A percentile compares a stretch with the other conserved stretches of the same genome.
Conservation (phyloP, 2,888 invertebrate genomes). For the Cryptocephalus moraei region DNA sequence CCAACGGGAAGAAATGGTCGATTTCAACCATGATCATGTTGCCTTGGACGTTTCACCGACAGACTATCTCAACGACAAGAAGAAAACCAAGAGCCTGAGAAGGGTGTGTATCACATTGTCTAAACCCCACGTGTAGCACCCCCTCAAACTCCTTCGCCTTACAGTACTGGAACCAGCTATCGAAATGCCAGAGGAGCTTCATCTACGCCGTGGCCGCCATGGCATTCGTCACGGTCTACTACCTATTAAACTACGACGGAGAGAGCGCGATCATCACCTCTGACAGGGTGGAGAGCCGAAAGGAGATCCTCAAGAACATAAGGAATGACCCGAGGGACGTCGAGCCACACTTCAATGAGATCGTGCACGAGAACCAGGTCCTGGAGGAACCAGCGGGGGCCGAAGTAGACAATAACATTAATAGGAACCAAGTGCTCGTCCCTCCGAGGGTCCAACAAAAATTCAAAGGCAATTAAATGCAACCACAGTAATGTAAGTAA, state of each 20-base stretch:
- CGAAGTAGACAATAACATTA: constrained; percentile 19
- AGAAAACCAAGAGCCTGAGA: constrained; percentile 21
- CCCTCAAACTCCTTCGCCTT: constrained; percentile 27
- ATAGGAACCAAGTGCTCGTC: constrained; percentile 25
- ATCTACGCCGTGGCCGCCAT: constrained; percentile 53
- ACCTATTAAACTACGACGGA: constrained; percentile 45
- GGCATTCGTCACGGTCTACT: constrained; percentile 47
- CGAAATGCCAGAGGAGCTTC: constrained; percentile 71
- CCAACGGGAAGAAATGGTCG: constrained; percentile 9
- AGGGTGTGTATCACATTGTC: constrained; percentile 18
- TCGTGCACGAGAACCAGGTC: constrained; percentile 33
- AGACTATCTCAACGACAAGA: constrained; percentile 14
- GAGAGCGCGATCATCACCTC: constrained; percentile 23
- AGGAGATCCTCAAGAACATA: constrained; percentile 26
- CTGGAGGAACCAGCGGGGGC: constrained; percentile 38
- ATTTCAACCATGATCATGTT: constrained; percentile 19
- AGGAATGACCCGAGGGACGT: constrained; percentile 26
- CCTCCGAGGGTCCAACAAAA: constrained; percentile 23
- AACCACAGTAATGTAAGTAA: neutral
- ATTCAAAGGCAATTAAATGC: constrained; percentile 22
- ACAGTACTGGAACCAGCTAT: constrained; percentile 79
- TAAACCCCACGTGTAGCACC: neutral
- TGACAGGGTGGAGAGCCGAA: constrained; percentile 3
- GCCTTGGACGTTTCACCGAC: constrained; percentile 18
- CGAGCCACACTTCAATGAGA: constrained; percentile 24